Evolutionary conservation across 2,113 vertebrate species (phyloP).

Genomic region (Uria lomvia): DNA sequence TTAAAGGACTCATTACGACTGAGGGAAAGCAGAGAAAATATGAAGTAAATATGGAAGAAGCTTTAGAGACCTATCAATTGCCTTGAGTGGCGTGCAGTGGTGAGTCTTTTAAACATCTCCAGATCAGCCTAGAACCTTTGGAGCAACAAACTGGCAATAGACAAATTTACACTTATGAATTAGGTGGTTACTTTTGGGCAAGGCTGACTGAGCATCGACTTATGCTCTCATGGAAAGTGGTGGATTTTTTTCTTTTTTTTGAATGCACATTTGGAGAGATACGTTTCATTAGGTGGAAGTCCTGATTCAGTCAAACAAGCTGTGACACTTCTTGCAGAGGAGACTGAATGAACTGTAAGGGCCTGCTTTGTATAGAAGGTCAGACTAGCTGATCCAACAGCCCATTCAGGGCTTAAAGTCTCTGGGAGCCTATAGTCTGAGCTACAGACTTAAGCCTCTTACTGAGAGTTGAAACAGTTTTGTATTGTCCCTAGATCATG

Average conservation of each 20-base stretch:
- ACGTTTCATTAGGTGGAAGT: not conserved
- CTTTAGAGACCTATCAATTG: not conserved
- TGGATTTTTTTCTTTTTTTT: not conserved
- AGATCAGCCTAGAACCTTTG: not conserved
- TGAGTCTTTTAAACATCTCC: not conserved
- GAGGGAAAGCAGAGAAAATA: not conserved
- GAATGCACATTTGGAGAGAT: not conserved
- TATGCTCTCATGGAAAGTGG: not conserved
- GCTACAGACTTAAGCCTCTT: conserved; percentile 52
- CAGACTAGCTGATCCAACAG: conserved; percentile 44
- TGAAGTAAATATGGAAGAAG: not conserved
- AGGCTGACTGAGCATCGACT: not conserved
- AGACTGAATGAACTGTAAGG: not conserved
- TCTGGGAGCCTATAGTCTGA: conserved; percentile 26
- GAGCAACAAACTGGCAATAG: not conserved
- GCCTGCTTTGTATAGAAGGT: conserved; percentile 11
- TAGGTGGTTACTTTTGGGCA: not conserved
- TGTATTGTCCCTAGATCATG: conserved; percentile 22
- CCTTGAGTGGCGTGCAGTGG: too few relatives aligned
- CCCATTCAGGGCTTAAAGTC: conserved; percentile 45
- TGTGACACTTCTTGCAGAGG: not conserved
- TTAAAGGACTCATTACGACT: not conserved
- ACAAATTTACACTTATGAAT: rapidly evolving
- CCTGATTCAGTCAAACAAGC: not conserved
- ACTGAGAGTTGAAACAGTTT: conserved; percentile 50